Percentiles rank a stretch among this genome's conserved stretches.
Evolutionary conservation across 2,113 vertebrate species (phyloP).

Genomic region (Gymnorhina tibicen): DNA sequence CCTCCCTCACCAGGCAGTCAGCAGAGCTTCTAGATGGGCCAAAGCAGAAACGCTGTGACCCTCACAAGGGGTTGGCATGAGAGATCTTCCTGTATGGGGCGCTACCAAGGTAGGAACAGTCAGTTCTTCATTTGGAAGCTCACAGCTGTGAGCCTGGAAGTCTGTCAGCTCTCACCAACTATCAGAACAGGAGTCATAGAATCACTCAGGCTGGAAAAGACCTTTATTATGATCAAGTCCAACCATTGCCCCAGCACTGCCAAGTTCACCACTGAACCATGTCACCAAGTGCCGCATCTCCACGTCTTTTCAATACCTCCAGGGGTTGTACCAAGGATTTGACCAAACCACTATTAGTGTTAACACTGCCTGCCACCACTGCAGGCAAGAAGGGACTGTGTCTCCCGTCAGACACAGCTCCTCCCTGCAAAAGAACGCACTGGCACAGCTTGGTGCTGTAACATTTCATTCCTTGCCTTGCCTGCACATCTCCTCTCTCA

Average conservation of each 20-base stretch:
- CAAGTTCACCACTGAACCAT: background rate
- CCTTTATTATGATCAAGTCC: fast-evolving
- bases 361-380: fast-evolving
- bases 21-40: background rate
- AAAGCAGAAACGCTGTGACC: background rate
- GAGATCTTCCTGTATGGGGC: background rate
- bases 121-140: background rate
- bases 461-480: background rate
- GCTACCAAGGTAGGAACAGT: background rate
- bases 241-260: background rate
- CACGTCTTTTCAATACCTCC: fast-evolving
- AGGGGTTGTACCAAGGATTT: background rate
- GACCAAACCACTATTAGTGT: background rate
- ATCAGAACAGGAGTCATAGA: background rate
- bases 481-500: background rate
- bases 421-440: background rate
- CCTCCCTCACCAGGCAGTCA: background rate
- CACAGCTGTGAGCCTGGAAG: background rate
- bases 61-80: background rate
- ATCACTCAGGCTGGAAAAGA: background rate
- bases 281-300: background rate
- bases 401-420: background rate
- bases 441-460: background rate
- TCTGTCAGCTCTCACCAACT: background rate
- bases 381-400: background rate